Percentiles rank a stretch among this genome's conserved stretches.
phyloP scores from a whole-genome alignment of 1,140 invertebrate species.

The Rhopalosiphum maidis region DNA sequence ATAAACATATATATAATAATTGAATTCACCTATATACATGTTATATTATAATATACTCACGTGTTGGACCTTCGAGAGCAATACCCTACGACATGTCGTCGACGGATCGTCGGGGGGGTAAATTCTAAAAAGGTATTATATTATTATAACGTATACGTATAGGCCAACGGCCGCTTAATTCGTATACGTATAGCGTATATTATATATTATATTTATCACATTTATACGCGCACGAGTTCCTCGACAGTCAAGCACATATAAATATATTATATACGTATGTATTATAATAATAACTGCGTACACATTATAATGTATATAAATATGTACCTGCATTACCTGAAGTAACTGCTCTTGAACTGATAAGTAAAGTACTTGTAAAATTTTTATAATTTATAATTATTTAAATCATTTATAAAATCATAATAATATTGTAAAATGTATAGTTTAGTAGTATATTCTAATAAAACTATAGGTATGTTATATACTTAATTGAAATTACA shows the following conservation, averaged over 20 bases:
- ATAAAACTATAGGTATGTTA: too few species aligned
- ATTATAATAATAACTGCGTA: background rate
- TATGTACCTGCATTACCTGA: too few species aligned
- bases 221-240: background rate
- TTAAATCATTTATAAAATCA: background rate
- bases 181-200: background rate
- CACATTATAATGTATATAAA: too few species aligned
- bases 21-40: background rate
- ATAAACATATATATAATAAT: background rate
- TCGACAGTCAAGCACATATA: background rate
- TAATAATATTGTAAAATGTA: background rate
- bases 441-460: background rate
- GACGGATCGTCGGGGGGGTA: background rate
- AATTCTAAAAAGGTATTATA: conserved; percentile 11
- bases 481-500: too few species aligned
- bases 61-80: background rate
- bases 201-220: background rate
- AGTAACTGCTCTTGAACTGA: background rate
- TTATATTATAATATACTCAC: background rate
- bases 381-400: background rate
- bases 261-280: background rate
- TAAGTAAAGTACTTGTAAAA: background rate
- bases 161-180: conserved; percentile 10
- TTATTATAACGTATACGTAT: background rate
- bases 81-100: background rate